Evolutionary conservation across 2,797 vertebrate genomes (phyloP).

Genomic region (Acomys russatus): DNA sequence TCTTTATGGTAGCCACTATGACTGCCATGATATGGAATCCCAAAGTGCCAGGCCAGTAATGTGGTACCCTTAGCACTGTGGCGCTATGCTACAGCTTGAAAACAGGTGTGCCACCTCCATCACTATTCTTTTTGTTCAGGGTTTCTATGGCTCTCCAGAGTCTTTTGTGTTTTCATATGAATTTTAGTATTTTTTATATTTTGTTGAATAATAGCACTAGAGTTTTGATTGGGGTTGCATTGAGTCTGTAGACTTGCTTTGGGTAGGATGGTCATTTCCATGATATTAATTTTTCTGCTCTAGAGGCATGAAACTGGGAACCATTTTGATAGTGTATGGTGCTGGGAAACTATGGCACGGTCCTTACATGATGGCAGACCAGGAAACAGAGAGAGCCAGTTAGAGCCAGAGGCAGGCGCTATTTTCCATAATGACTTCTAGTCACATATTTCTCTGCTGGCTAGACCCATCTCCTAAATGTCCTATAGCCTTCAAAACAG

Average conservation of each 20-base stretch:
- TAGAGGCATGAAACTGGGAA: too few relatives aligned
- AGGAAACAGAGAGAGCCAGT: neutral
- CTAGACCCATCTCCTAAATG: neutral
- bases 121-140: neutral
- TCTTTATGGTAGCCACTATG: neutral
- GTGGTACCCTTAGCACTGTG: neutral
- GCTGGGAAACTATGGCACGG: neutral
- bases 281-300: neutral
- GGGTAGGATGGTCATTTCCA: neutral
- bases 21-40: neutral
- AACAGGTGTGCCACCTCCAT: neutral
- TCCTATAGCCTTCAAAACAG: neutral
- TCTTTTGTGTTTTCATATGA: neutral
- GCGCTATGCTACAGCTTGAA: neutral
- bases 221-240: neutral
- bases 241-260: neutral
- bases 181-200: neutral
- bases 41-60: neutral
- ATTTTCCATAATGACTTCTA: neutral
- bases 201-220: neutral
- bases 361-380: neutral
- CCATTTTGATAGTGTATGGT: neutral
- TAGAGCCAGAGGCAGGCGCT: neutral
- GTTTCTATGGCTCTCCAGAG: neutral
- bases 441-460: neutral